Base-by-base conservation (phyloP, 92 coral and sea anemone genomes). In the Palythoa caribaeorum region DNA sequence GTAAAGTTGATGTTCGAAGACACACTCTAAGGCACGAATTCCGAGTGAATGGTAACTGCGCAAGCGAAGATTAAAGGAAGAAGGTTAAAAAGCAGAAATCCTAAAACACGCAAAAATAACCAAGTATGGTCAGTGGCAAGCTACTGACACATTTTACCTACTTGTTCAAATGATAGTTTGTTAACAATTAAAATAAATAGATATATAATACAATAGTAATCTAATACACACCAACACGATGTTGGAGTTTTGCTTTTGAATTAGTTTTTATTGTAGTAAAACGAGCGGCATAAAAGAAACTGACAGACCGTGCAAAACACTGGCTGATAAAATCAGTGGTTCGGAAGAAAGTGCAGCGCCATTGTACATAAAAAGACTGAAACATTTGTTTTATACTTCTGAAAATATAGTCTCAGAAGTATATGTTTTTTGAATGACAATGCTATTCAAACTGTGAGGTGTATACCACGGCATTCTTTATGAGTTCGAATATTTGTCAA, bases 1-100 rank as follows among this genome's bases (percentile, higher is more conserved):
- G 98, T 9, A 95, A 95, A 69, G 98, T 95, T 5, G 98, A 95
- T 69, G 98, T 95, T 38, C 87, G 98, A n/a, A 38, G 98, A 5
- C 98, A 95, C 71, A 95, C 96, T 1, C 88, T 95, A 77, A 83
- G 98, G 36, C 98, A 95, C 78, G 98, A 95, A 76, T 95, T 85
- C 73, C 76, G 96, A 79, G 84, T 92, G 60, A 92, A 87, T 63
- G 53, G 85, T 2, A 91, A 83, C 1, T 77, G 84, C 40, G 78
- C 89, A 53, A 77, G 8, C 16, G 59, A 77, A 57, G 79, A 86
- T 21, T 74, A 52, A 86, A 16, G 53, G 10, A 38, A 20, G 5
- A 10, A 12, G 21, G 35, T 9, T 10, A 48, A 14, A 44, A 48
- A 81, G 40, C 5, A 39, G 36, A 39, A 52, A 81, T 21, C 9